phyloP scores from a whole-genome alignment of 2,797 vertebrate species.

The Anguilla megastoma region DNA sequence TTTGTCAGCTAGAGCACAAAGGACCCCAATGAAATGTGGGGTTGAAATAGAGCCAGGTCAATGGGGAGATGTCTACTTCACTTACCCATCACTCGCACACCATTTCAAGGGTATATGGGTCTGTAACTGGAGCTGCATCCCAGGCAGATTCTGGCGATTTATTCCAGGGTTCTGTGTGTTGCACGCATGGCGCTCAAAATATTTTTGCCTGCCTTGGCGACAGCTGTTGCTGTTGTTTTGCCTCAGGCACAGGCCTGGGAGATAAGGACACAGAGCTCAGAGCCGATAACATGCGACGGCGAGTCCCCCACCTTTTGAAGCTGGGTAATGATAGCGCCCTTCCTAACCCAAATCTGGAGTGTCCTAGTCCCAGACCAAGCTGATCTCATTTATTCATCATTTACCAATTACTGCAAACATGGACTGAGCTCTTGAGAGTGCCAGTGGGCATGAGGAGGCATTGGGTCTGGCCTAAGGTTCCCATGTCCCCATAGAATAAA shows the following conservation, averaged over 20 bases:
- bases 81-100: background rate
- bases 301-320: constrained; percentile 43
- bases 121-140: background rate
- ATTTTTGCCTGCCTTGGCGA: constrained; percentile 66
- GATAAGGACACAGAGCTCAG: constrained; percentile 68
- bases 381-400: constrained; percentile 69
- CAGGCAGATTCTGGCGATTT: background rate
- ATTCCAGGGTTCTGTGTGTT: constrained; percentile 48
- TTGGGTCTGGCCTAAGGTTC: background rate
- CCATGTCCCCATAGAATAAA: background rate
- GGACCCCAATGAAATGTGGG: background rate
- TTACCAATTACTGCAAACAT: constrained; percentile 69
- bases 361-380: constrained; percentile 65
- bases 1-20: constrained; percentile 17
- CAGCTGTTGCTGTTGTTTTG: constrained; percentile 64
- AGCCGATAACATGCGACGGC: constrained; percentile 60
- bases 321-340: constrained; percentile 62
- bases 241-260: constrained; percentile 64
- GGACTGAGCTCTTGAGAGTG: constrained; percentile 56
- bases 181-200: constrained; percentile 68
- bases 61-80: constrained; percentile 3
- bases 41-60: background rate
- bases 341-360: constrained; percentile 66
- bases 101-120: background rate
- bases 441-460: background rate